Conservation (phyloP, 23 tunicate genomes). For the Trididemnum nubilum region DNA sequence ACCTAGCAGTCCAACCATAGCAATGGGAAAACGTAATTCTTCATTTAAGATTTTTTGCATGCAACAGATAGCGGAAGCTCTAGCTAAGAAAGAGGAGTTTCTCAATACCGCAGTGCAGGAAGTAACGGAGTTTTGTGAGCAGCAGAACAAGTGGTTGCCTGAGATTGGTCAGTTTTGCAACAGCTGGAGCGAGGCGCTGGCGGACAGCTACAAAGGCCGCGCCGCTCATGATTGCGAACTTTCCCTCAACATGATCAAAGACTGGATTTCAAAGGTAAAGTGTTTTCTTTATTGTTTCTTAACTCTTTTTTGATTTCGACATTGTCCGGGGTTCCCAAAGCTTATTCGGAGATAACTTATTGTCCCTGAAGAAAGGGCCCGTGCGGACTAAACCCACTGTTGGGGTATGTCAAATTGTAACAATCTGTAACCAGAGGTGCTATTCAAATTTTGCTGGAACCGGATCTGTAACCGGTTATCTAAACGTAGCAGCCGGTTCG, state of each 20-base stretch:
- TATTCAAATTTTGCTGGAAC: no score
- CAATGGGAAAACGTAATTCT: not conserved
- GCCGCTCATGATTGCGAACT: constrained; percentile 64
- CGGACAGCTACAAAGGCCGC: constrained; percentile 40
- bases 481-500: no score
- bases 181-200: constrained; percentile 49
- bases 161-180: constrained; percentile 53
- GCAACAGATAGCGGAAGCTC: constrained; percentile 69
- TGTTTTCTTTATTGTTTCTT: not conserved
- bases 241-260: constrained; percentile 55
- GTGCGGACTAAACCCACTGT: no score
- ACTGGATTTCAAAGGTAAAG: constrained; percentile 73
- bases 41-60: not conserved
- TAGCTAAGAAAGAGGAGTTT: constrained; percentile 28
- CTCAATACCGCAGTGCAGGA: constrained; percentile 56
- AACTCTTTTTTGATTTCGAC: no score
- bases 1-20: no score
- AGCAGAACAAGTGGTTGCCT: constrained; percentile 60
- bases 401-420: no score
- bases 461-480: no score
- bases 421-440: no score
- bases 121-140: constrained; percentile 51
- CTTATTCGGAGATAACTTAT: no score
- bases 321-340: no score
- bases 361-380: no score